Percentiles rank a stretch among this genome's conserved stretches.
phyloP scores from a whole-genome alignment of 2,797 vertebrate species.

The Iguana delicatissima region DNA sequence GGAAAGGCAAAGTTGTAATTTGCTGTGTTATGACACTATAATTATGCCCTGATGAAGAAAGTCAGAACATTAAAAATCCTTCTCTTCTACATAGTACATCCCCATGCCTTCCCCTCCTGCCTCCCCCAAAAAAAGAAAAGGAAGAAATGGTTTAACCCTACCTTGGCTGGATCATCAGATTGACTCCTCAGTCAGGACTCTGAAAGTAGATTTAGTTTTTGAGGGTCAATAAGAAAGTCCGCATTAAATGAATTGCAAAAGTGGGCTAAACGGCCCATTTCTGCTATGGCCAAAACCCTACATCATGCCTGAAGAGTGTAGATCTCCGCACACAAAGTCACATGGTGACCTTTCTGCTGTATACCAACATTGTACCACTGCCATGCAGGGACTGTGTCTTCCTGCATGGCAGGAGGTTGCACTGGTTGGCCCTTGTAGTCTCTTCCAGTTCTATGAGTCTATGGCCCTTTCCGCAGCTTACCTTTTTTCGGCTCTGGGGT shows the following conservation, averaged over 20 bases:
- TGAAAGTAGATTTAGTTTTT: background rate
- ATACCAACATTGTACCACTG: no score
- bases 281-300: no score
- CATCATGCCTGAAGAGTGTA: no score
- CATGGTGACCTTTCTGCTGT: no score
- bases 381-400: no score
- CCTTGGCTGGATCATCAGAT: background rate
- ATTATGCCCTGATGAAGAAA: constrained; percentile 74
- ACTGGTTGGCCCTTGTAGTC: no score
- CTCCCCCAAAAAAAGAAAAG: background rate
- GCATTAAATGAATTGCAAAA: background rate
- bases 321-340: no score
- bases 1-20: constrained; percentile 77
- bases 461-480: no score
- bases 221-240: no score
- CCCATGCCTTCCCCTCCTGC: background rate
- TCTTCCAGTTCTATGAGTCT: no score
- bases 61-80: constrained; percentile 41
- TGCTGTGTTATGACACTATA: constrained; percentile 72
- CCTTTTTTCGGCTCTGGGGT: no score
- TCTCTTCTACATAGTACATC: constrained; percentile 26
- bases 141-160: background rate
- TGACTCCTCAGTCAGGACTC: background rate
- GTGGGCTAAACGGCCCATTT: background rate
- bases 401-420: no score